Evolutionary conservation across 2,888 invertebrate genomes (phyloP).

Genomic region (Xestoiulus laeticollis): DNA sequence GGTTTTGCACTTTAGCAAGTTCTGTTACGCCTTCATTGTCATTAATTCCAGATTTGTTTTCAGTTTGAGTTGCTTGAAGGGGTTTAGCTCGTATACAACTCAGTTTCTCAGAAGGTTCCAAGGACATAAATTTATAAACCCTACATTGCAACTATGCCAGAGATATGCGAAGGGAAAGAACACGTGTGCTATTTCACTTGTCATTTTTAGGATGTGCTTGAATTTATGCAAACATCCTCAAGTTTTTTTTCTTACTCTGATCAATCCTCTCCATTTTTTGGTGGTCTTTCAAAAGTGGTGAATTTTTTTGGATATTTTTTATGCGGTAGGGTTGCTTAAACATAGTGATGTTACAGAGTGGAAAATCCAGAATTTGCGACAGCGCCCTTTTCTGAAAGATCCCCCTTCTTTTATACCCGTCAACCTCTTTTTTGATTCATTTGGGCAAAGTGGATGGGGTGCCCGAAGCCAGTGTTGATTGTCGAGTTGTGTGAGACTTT

Average conservation of each 20-base stretch:
- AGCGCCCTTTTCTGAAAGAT: neutral
- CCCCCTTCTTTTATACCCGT: neutral
- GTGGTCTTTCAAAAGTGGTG: neutral
- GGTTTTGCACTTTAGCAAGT: neutral
- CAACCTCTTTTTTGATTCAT: conserved; percentile 2
- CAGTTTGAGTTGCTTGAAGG: neutral
- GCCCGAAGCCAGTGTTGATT: neutral
- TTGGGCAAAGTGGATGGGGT: neutral
- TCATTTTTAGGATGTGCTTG: conserved; percentile 16
- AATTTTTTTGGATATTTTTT: neutral
- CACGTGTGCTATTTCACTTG: conserved; percentile 21
- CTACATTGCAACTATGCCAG: neutral
- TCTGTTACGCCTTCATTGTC: neutral
- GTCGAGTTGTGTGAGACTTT: neutral
- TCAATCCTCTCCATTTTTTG: neutral
- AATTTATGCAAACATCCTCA: neutral
- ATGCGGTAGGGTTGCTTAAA: neutral
- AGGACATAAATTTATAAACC: neutral
- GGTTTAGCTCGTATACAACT: neutral
- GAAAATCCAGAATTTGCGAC: neutral
- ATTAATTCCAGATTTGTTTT: conserved; percentile 6
- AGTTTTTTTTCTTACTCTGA: conserved; percentile 19
- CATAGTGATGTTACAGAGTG: neutral
- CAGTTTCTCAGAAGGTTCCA: neutral
- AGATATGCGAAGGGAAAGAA: neutral